These are phyloP conservation scores for Germaria angustata DNA, from an alignment of 2,888 invertebrate genomes.

Conservation along the genomic window DNA sequence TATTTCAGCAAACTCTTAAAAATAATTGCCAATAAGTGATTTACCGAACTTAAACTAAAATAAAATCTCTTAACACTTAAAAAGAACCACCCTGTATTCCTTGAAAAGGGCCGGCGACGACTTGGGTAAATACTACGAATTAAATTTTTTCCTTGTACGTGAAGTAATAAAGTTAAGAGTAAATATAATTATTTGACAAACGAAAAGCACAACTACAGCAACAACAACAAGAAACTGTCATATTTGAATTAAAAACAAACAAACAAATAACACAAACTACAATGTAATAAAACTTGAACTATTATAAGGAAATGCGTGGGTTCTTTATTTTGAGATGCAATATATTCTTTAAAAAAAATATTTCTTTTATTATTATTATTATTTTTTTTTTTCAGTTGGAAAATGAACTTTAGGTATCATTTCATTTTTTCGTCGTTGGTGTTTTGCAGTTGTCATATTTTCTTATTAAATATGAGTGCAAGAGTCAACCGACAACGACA, in stretches of 20 bases:
- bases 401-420: constrained; percentile 55
- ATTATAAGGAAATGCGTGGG: constrained; percentile 66
- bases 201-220: constrained; percentile 47
- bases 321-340: constrained; percentile 34
- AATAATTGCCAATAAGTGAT: too few species aligned
- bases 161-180: constrained; percentile 50
- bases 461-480: constrained; percentile 22
- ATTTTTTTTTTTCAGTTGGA: constrained; percentile 20
- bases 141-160: constrained; percentile 1
- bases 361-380: too few species aligned
- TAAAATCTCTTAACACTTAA: too few species aligned
- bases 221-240: constrained; percentile 35
- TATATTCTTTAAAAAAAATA: not conserved
- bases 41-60: too few species aligned
- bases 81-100: not conserved
- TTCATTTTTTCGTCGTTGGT: constrained; percentile 3
- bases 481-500: constrained; percentile 13
- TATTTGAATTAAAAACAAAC: constrained; percentile 50
- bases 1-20: too few species aligned
- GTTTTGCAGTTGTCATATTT: constrained; percentile 28
- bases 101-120: not conserved
- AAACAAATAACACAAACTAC: constrained; percentile 24
- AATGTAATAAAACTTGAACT: constrained; percentile 55
- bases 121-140: not conserved
- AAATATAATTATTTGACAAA: constrained; percentile 52